Conservation (phyloP, 2,888 invertebrate species). For the Panopea generosa region DNA sequence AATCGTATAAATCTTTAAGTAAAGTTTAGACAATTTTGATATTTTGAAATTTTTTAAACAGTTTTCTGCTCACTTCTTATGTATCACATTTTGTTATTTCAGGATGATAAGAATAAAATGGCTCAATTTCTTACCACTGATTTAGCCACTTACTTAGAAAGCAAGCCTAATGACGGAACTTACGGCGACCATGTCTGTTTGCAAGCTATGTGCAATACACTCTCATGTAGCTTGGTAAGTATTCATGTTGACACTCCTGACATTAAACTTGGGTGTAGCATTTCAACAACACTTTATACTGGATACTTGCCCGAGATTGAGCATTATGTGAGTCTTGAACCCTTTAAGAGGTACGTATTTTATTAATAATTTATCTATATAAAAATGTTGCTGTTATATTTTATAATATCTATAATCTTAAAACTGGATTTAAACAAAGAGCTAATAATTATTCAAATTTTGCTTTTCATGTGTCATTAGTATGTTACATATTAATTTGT, state of each 20-base stretch:
- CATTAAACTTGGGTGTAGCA: neutral
- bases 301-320: conserved; percentile 32
- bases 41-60: no score
- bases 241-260: conserved; percentile 20
- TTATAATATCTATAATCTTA: no score
- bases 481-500: neutral
- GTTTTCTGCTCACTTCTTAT: no score
- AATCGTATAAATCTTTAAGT: no score
- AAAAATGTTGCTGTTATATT: no score
- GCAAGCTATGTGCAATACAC: neutral
- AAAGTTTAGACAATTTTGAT: no score
- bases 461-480: no score
- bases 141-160: conserved; percentile 10
- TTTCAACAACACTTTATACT: neutral
- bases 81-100: conserved; percentile 1
- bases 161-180: conserved; percentile 18
- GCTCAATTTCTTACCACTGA: conserved; percentile 23
- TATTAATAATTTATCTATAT: no score
- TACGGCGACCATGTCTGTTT: conserved; percentile 33
- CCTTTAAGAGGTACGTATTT: conserved; percentile 9
- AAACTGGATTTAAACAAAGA: no score
- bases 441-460: no score
- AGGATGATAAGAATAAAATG: conserved; percentile 19
- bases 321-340: conserved; percentile 35
- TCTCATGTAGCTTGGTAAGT: neutral